Conservation (phyloP, 2,797 vertebrate species). For the Nannoperca australis region DNA sequence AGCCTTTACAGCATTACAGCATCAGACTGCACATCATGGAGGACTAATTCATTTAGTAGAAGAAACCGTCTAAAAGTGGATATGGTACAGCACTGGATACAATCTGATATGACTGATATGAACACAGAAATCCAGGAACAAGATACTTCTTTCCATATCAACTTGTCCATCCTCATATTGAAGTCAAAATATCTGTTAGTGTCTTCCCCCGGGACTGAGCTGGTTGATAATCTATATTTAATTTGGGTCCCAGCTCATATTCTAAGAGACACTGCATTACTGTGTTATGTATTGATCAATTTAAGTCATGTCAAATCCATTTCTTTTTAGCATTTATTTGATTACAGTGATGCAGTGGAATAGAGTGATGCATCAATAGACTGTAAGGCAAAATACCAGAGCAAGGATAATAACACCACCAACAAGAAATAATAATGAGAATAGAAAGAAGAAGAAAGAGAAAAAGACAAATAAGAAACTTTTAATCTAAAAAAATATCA, state of each 20-base stretch:
- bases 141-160: constrained; percentile 55
- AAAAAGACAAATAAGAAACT: background rate
- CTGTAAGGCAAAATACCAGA: constrained; percentile 1
- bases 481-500: background rate
- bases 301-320: constrained; percentile 50
- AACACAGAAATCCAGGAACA: constrained; percentile 53
- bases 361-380: constrained; percentile 14
- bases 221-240: constrained; percentile 53
- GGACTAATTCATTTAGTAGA: constrained; percentile 65
- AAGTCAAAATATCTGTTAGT: constrained; percentile 50
- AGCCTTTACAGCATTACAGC: constrained; percentile 73
- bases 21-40: constrained; percentile 64
- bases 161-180: constrained; percentile 35
- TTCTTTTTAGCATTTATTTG: constrained; percentile 38
- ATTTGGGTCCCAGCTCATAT: constrained; percentile 46
- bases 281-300: constrained; percentile 36
- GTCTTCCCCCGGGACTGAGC: constrained; percentile 25
- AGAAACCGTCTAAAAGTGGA: constrained; percentile 55
- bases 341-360: constrained; percentile 20
- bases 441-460: background rate
- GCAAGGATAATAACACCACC: background rate
- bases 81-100: constrained; percentile 27
- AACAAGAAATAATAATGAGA: background rate
- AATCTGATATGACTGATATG: constrained; percentile 68
- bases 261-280: constrained; percentile 27